Base-by-base conservation (phyloP, 2,888 invertebrate genomes). In the Caenorhabditis sp. region DNA sequence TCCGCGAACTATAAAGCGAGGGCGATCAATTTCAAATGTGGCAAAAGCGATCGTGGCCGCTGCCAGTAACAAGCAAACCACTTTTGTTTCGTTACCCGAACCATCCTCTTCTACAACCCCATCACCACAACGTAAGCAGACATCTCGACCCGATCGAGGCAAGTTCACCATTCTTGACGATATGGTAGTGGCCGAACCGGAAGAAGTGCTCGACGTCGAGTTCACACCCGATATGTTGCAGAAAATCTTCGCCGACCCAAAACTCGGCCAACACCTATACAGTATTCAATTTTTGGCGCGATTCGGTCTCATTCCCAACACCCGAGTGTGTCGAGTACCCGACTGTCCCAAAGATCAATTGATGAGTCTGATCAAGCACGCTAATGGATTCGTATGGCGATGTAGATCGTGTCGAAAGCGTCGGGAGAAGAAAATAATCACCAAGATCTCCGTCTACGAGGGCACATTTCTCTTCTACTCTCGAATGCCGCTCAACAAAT, bases 311-410 rank as follows among this genome's bases (percentile, higher is more conserved):
- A 80, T 80, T 25, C 80, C 80, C n/a, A 80, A 80, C 62, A 72
- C 72, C 14, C 27, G 80, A 36, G 71, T 72, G 12, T 80, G 80
- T 49, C 70, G 70, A 49, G 70, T 80, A 0, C 63, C 63, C 25
- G 71, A 71, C 23, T 80, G 80, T 63, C 77, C 80, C 10, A 77
- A 78, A 43, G 80, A 80, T 61, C 80, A 80, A 38, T 50, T 80
- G 10, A 77, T 80, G 80, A 76, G 76, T 69, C 60, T 80, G 21
- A 80, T 80, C 54, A 80, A 80, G 56, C 80, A 80, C 57, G 75
- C 80, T n/a, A 77, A 80, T 23, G 80, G 80, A 23, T 80, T 77
- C 58, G 80, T 80, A 75, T 80, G 80, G 80, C 73, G 80, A n/a
- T 80, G 80, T 38, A 73, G 80, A 25, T 80, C 80, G 0, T 80